These are phyloP conservation scores for Teleogryllus occipitalis DNA, from an alignment of 1,140 invertebrate species.

Conservation along the genomic window DNA sequence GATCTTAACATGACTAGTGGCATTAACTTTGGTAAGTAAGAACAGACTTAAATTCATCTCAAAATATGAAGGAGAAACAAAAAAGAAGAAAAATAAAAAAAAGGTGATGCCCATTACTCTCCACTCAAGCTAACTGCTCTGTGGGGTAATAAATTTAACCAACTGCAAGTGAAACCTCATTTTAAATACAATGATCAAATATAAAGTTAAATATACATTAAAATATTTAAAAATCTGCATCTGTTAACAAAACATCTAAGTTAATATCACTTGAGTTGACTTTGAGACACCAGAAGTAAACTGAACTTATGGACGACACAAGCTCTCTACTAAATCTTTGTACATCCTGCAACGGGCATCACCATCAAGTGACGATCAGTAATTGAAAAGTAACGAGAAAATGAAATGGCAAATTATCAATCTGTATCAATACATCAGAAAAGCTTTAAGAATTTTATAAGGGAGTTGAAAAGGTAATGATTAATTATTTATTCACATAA, in stretches of 20 bases:
- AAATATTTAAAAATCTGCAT: too few relatives aligned
- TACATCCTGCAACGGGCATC: not conserved
- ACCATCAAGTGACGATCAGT: not conserved
- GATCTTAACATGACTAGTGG: not conserved
- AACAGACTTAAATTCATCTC: not conserved
- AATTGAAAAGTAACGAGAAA: not conserved
- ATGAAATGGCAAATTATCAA: not conserved
- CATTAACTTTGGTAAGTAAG: not conserved
- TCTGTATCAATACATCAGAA: not conserved
- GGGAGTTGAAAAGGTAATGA: not conserved
- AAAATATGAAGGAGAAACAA: not conserved
- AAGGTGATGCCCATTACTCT: not conserved
- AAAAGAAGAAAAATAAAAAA: not conserved
- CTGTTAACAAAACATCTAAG: too few relatives aligned
- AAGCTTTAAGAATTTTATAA: not conserved
- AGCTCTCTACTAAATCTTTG: too few relatives aligned
- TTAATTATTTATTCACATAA: not conserved
- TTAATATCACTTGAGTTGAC: too few relatives aligned
- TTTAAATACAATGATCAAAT: too few relatives aligned
- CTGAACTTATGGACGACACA: too few relatives aligned
- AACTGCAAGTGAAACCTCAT: too few relatives aligned
- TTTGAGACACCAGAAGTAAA: too few relatives aligned
- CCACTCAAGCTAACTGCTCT: not conserved
- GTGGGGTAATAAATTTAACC: too few relatives aligned
- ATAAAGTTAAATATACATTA: too few relatives aligned